Percentiles rank a stretch among this genome's conserved stretches.
Conservation (phyloP, 2,113 vertebrate species). For the Pyrgilauda ruficollis region DNA sequence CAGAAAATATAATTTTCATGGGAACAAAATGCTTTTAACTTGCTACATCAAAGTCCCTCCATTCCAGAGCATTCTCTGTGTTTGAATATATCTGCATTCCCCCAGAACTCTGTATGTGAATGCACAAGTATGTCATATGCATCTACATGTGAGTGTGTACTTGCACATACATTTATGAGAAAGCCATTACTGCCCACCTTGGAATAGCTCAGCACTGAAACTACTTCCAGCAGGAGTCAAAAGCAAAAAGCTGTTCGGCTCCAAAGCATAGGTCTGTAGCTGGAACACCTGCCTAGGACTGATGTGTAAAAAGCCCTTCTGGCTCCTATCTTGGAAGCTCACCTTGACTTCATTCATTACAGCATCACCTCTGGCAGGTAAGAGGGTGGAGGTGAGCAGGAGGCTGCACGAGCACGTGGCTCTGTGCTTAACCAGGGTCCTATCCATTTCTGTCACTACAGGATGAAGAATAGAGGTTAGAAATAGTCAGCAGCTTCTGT, state of each 20-base stretch:
- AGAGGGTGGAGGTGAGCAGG: background rate
- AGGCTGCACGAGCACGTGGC: fast-evolving
- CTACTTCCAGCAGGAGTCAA: background rate
- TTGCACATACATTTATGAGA: background rate
- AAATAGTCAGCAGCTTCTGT: conserved; percentile 49
- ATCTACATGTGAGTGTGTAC: background rate
- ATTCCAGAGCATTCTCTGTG: fast-evolving
- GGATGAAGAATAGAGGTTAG: background rate
- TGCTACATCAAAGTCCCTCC: background rate
- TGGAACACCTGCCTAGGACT: background rate
- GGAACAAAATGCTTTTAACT: conserved; percentile 8
- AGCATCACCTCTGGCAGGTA: background rate
- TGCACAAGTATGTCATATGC: background rate
- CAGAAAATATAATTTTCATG: background rate
- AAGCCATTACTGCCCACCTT: background rate
- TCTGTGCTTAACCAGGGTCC: background rate
- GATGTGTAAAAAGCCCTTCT: background rate
- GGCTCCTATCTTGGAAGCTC: background rate
- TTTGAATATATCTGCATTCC: background rate
- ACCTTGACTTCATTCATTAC: background rate
- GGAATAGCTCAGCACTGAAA: background rate
- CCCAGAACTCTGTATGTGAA: background rate
- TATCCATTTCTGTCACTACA: background rate
- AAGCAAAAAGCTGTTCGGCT: background rate
- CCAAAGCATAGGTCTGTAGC: background rate